phyloP scores from a whole-genome alignment of 2,888 invertebrate genomes.

The Steinernema scapterisci region DNA sequence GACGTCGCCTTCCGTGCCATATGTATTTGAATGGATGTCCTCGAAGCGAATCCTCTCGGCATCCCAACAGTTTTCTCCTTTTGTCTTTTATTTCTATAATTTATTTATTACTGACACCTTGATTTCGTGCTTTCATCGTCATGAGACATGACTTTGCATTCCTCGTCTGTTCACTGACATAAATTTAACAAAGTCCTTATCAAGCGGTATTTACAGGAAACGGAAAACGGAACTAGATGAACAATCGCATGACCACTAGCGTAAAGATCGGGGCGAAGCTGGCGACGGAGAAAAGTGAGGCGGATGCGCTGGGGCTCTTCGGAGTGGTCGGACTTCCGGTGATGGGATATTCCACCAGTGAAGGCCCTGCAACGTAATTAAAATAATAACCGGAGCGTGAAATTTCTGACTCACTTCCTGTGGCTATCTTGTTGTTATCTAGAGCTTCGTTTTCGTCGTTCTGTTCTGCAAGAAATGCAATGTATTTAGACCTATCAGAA shows the following conservation, averaged over 20 bases:
- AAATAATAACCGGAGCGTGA: neutral
- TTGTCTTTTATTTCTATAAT: neutral
- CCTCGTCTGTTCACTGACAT: neutral
- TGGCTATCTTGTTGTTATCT: neutral
- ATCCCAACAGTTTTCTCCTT: neutral
- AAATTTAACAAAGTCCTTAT: neutral
- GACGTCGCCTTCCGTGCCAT: constrained; percentile 63
- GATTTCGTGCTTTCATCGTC: neutral
- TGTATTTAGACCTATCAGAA: too few relatives aligned
- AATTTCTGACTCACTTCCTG: constrained; percentile 18
- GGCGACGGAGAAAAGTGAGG: neutral
- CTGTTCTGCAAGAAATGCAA: constrained; percentile 15
- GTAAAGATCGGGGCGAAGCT: neutral
- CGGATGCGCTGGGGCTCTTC: neutral
- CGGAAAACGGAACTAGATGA: neutral
- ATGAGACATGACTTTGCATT: neutral
- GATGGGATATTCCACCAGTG: constrained; percentile 17
- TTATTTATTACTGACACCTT: neutral
- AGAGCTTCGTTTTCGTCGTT: neutral
- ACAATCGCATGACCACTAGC: neutral
- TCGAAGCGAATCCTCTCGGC: constrained; percentile 38
- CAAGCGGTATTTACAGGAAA: constrained; percentile 9
- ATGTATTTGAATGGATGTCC: constrained; percentile 66
- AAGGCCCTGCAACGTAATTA: neutral
- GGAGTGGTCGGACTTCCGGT: constrained; percentile 18